Base-by-base conservation (phyloP, 1,140 invertebrate genomes). In the Drosophila lowei region DNA sequence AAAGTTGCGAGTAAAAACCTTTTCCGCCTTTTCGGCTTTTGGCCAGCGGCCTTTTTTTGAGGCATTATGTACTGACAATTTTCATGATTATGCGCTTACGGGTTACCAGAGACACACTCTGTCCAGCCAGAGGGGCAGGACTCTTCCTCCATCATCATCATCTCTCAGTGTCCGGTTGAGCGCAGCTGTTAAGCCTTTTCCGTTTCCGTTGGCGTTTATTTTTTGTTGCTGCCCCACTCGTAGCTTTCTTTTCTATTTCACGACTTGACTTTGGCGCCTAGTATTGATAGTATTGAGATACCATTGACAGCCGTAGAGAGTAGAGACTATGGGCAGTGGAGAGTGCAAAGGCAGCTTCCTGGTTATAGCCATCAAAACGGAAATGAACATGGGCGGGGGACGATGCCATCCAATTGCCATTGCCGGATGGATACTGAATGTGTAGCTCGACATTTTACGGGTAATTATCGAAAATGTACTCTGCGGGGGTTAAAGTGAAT, bases 11-110 rank as follows among this genome's bases (percentile, higher is more conserved):
- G 68, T 83, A 88, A 88, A 86, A 88, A 68, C 78, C 81, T 86
- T 86, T 88, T 86, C 81, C 83, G 83, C 53, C 65, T 76, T 73
- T 88, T 62, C 59, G 58, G 48, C 68, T 65, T 72, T 54, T 42
- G 53, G 53, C 80, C 64, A 84, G 72, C 80, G 83, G 72, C 68
- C 62, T 13, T 38, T 38, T 76, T 86, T 88, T 86, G 83, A 88
- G 83, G 83, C 83, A 86, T 86, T 86, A 86, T 86, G 83, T 86
- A 86, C 83, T 86, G 83, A 86, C 83, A 86, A 86, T 86, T 86
- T 86, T 83, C 83, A 88, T 86, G 83, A 86, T 86, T 86, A 86
- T 86, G 78, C 75, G 83, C 83, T 83, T 83, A 86, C 53, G 58
- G 72, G 56, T 71, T 70, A 68, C 34, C 34, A 38, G 34, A 13